A percentile compares a stretch with the other conserved stretches of the same genome.
Conservation (phyloP, 2,888 invertebrate species). For the Lithophane semibrunnea region DNA sequence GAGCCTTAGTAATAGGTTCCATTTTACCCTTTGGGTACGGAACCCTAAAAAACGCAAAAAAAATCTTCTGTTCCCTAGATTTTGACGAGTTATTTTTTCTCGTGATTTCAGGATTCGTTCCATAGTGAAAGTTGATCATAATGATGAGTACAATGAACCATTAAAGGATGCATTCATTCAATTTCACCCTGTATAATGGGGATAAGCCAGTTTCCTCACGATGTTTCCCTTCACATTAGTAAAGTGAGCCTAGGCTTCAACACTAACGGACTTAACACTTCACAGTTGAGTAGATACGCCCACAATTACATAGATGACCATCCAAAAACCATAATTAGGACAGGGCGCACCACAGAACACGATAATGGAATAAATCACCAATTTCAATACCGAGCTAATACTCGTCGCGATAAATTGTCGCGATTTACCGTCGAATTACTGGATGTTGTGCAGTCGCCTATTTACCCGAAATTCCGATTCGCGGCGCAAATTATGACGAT, state of each 20-base stretch:
- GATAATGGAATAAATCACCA: constrained; percentile 51
- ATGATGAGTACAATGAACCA: no score
- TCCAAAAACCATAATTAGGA: constrained; percentile 21
- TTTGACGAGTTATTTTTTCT: no score
- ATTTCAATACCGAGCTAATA: constrained; percentile 57
- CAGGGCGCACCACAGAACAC: constrained; percentile 10
- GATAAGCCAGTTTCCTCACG: neutral
- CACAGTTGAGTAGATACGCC: neutral
- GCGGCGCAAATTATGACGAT: constrained; percentile 75
- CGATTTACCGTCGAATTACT: constrained; percentile 61
- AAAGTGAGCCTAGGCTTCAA: neutral
- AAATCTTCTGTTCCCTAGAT: no score
- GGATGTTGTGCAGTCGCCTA: constrained; percentile 63
- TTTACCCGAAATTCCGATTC: constrained; percentile 74
- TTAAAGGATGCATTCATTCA: no score
- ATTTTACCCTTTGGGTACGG: no score
- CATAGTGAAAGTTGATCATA: no score
- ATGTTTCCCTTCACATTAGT: neutral
- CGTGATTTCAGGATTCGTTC: no score
- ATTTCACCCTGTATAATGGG: no score
- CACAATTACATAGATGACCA: neutral
- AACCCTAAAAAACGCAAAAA: no score
- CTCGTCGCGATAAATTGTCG: constrained; percentile 50
- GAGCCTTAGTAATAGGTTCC: no score
- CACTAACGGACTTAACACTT: neutral